Percentiles rank a stretch among this genome's conserved stretches.
Evolutionary conservation across 2,888 invertebrate species (phyloP).

Genomic region (Eurytoma californica): DNA sequence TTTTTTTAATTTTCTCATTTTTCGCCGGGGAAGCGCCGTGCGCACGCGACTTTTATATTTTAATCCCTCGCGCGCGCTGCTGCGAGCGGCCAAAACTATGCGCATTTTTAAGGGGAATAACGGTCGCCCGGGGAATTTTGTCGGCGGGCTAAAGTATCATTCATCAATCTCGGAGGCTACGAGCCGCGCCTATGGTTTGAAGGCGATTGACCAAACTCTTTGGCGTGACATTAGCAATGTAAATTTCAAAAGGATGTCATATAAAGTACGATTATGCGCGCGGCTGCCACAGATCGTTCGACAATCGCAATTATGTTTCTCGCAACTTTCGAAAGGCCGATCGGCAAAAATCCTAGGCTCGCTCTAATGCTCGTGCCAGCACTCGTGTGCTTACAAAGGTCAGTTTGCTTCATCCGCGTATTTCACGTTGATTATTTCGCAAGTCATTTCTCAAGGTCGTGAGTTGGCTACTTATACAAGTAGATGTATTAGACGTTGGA

Average conservation of each 20-base stretch:
- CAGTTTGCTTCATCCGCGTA: too few species aligned
- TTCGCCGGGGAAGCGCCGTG: neutral
- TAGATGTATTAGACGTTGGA: too few species aligned
- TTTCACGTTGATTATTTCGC: too few species aligned
- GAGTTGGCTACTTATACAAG: too few species aligned
- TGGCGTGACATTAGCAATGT: slow-evolving; percentile 2
- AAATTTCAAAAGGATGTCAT: neutral
- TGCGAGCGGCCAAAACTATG: neutral
- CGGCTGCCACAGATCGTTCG: neutral
- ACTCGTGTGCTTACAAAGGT: too few species aligned
- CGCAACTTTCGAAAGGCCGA: too few species aligned
- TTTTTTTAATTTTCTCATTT: slow-evolving; percentile 43
- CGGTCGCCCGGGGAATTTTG: neutral
- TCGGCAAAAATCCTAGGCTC: too few species aligned
- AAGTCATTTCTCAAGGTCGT: too few species aligned
- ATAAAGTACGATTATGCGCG: slow-evolving; percentile 1
- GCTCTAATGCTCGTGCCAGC: too few species aligned
- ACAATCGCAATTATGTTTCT: neutral
- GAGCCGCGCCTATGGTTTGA: too few species aligned
- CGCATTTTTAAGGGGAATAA: slow-evolving; percentile 23
- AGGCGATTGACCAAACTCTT: neutral
- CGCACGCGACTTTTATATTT: neutral
- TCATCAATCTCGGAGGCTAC: neutral
- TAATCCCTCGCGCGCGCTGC: too few species aligned
- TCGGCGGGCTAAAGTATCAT: neutral